Evolutionary conservation across 2,113 vertebrate genomes (phyloP), one percentile per base, ranked within the genome.

Genomic region (Dipodomys ordii): DNA sequence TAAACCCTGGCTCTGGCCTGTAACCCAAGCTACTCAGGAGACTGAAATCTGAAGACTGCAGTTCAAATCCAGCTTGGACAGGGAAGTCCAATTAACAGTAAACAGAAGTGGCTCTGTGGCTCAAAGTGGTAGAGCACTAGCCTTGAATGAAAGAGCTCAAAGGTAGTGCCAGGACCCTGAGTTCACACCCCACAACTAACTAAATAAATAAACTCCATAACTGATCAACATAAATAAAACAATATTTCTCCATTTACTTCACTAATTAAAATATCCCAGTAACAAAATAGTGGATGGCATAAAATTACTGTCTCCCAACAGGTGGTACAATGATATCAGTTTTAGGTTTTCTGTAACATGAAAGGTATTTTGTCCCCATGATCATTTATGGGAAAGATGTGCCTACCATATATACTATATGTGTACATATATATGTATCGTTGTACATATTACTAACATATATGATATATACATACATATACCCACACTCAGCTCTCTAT

Each of bases 261-360:
- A 28, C 27, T 91, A 53, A 71, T 15, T 91, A 49, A 23, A 79
- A 85, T 30, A 77, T 25, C 27, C 30, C 35, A 69, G 35, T 85
- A 71, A 80, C 32, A 46, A 2, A 80, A 16, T 9, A 67, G 8
- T 72, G 25, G 30, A 53, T 62, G n/a, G 71, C 77, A 11, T 62
- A 60, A 88, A 90, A 92, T 28, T 53, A 23, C 0, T 60, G 57
- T 57, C 28, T 91, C 19, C n/a, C 28, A 23, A 69, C 28, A 82
- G 2, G 35, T 80, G 20, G 19, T 46, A 0, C 46, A 89, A 76
- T 95, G 28, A 8, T 80, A 69, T 87, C 88, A 84, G 82, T 20
- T 93, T 23, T 67, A 53, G 20, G 57, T 71, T 93, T 87, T 90
- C 20, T 90, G 71, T 46, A 60, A 23, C 49, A 69, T 85, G 68